Base-by-base conservation (phyloP, 2,888 invertebrate genomes). In the Theretra japonica region DNA sequence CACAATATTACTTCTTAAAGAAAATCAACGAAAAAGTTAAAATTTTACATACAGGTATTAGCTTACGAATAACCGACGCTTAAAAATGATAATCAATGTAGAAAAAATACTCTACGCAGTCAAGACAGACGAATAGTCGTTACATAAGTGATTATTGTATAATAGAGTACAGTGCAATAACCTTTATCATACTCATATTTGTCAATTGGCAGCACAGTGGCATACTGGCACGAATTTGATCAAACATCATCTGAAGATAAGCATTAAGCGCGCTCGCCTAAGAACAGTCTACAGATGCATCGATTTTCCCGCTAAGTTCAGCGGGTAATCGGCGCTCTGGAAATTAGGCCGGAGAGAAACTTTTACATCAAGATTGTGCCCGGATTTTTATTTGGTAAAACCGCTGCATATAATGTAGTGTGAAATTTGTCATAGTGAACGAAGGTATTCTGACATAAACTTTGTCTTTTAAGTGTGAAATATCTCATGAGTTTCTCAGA, bases 191-290 rank as follows among this genome's bases (percentile, higher is more conserved):
- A 41, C 11, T 2, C 41, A 15, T 41, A 11, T 62, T 41, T 65
- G 48, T 65, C 30, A 23, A 56, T 23, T 21, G n/a, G 60, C 62
- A 65, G 53, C 70, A 70, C 70, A 70, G 62, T 70, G 28, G 60
- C 65, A 70, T n/a, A 70, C 70, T 70, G 56, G 62, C 70, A 53
- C 33, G 17, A 53, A 62, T 70, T 41, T 41, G 48, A 48, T 48
- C 48, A 21, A 23, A 56, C 56, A 56, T 17, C 70, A 65, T 65
- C n/a, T 56, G 2, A 70, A 28, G 70, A 70, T 70, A 70, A 70
- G 70, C 3, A n/a, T n/a, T n/a, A 25, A 21, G 21, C 48, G 33
- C n/a, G 21, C 21, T 65, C 23, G 25, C 65, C 25, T 25, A 21
- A 41, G 6, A 62, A 41, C 17, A 23, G 21, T 21, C 3, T 6